Conservation (phyloP, 1,140 invertebrate genomes). For the Hydropsyche tenuis region DNA sequence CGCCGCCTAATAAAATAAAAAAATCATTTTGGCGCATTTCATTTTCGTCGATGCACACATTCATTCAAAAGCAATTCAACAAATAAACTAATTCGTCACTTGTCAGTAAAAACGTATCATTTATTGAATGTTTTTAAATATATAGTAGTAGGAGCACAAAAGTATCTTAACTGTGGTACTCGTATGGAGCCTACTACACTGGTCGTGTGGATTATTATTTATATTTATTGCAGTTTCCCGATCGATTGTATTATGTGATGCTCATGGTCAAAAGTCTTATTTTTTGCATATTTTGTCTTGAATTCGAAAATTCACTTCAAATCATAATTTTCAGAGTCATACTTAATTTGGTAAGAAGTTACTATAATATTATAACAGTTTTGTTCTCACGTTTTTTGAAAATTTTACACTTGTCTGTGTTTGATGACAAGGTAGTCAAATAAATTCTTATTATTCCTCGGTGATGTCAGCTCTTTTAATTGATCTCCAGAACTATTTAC, state of each 20-base stretch:
- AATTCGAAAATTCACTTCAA: conserved; percentile 13
- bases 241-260: too few relatives aligned
- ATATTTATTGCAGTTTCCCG: too few relatives aligned
- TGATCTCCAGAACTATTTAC: conserved; percentile 38
- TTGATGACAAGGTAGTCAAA: too few relatives aligned
- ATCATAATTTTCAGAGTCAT: background rate
- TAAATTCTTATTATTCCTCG: too few relatives aligned
- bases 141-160: conserved; percentile 38
- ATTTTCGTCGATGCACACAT: too few relatives aligned
- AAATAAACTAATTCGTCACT: conserved; percentile 8
- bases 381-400: background rate
- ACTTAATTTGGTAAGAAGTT: conserved; percentile 39
- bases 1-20: too few relatives aligned
- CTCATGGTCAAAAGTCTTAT: too few relatives aligned
- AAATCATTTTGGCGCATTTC: too few relatives aligned
- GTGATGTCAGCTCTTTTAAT: conserved; percentile 23
- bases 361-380: conserved; percentile 26
- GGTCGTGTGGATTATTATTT: conserved; percentile 2
- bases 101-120: background rate
- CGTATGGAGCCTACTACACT: background rate
- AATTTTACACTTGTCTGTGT: background rate
- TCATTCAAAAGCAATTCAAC: background rate
- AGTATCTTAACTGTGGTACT: conserved; percentile 36
- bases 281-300: too few relatives aligned
- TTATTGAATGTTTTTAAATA: conserved; percentile 23